A percentile compares a stretch with the other conserved stretches of the same genome.
phyloP scores from a whole-genome alignment of 2,113 vertebrate species.

The Leptobrachium leishanense region DNA sequence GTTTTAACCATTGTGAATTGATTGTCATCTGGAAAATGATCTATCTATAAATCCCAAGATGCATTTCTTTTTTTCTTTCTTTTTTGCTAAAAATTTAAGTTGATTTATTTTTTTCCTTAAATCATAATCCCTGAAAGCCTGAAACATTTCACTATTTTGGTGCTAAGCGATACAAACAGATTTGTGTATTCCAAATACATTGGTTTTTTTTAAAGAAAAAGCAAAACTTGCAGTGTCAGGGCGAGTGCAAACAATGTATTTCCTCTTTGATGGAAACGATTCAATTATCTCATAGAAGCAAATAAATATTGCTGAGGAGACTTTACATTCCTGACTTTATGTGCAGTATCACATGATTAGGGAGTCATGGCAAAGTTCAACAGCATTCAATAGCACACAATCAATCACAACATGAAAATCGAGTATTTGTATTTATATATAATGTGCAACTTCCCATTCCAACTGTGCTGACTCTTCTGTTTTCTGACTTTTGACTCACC shows the following conservation, averaged over 20 bases:
- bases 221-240: too few species aligned
- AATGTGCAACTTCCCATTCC: not conserved
- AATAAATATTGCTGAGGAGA: not conserved
- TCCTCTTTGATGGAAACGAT: not conserved
- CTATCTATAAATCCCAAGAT: not conserved
- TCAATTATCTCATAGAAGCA: conserved; percentile 18
- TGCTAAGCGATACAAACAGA: too few species aligned
- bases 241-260: not conserved
- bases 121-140: too few species aligned
- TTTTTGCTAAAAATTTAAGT: too few species aligned
- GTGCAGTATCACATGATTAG: too few species aligned
- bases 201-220: too few species aligned
- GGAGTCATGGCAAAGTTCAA: not conserved
- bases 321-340: not conserved
- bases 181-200: too few species aligned
- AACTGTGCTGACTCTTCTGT: not conserved
- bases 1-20: not conserved
- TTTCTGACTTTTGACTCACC: not conserved
- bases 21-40: not conserved
- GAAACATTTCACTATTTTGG: too few species aligned
- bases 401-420: not conserved
- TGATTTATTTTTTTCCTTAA: too few species aligned
- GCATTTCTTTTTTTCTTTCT: not conserved
- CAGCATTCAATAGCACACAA: not conserved
- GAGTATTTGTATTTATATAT: not conserved